phyloP scores from a whole-genome alignment of 2,888 invertebrate species.

The Mythimna albipuncta region DNA sequence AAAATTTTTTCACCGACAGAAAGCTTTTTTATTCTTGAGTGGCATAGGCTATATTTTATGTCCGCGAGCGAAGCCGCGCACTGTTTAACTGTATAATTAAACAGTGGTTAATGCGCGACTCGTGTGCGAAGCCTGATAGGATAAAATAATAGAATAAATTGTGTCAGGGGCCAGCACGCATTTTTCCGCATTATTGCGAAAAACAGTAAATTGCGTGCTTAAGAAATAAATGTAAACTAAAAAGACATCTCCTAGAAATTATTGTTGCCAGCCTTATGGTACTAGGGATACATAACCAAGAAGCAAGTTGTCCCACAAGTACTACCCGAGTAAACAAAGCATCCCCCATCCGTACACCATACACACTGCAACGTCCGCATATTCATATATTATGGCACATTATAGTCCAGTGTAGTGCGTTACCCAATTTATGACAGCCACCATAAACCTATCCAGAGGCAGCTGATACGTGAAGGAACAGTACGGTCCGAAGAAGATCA shows the following conservation, averaged over 20 bases:
- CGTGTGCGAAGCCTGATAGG: no score
- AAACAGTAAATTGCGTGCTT: no score
- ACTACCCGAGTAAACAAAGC: slow-evolving; percentile 6
- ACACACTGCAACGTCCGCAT: slow-evolving; percentile 27
- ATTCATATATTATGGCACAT: slow-evolving; percentile 41
- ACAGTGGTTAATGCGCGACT: no score
- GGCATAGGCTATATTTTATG: no score
- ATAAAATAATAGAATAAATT: no score
- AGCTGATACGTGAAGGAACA: slow-evolving; percentile 77
- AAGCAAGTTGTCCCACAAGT: not conserved
- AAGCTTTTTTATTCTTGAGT: no score
- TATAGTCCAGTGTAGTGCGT: slow-evolving; percentile 51
- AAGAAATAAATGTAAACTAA: no score
- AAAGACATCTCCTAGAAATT: not conserved
- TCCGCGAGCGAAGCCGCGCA: no score
- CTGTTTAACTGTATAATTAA: no score
- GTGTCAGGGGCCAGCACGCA: no score
- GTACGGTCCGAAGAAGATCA: slow-evolving; percentile 62
- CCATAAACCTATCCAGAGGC: slow-evolving; percentile 80
- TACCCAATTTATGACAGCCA: slow-evolving; percentile 74
- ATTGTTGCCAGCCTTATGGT: not conserved
- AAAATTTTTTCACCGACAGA: no score
- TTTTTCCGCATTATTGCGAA: no score
- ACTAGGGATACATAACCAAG: not conserved
- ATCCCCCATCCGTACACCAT: slow-evolving; percentile 9